Evolutionary conservation across 2,888 invertebrate species (phyloP).

Genomic region (Drosophila rubida): DNA sequence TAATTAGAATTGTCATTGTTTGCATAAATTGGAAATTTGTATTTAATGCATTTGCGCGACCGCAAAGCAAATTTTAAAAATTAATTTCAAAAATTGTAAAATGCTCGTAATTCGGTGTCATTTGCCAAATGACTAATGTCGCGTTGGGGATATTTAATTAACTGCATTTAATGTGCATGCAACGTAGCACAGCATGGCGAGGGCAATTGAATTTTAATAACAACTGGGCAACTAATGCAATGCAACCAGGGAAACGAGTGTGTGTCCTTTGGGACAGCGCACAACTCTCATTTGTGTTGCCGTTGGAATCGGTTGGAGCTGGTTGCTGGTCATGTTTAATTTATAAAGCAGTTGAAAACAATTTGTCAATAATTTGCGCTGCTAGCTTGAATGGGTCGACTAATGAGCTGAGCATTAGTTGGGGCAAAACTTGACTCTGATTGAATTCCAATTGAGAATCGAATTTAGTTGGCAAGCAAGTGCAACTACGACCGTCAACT

Average conservation of each 20-base stretch:
- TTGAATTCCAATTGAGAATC: slow-evolving; percentile 59
- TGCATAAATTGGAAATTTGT: slow-evolving; percentile 12
- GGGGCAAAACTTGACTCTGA: slow-evolving; percentile 39
- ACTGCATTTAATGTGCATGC: slow-evolving; percentile 46
- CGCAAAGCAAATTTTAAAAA: slow-evolving; percentile 34
- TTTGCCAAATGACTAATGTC: slow-evolving; percentile 26
- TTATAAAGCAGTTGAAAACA: slow-evolving; percentile 46
- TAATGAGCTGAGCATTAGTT: slow-evolving; percentile 63
- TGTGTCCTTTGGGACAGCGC: slow-evolving; percentile 15
- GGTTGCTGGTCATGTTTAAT: slow-evolving; percentile 43
- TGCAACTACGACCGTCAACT: slow-evolving; percentile 39
- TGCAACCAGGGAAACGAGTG: background rate
- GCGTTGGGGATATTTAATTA: slow-evolving; percentile 57
- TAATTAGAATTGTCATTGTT: slow-evolving; percentile 33
- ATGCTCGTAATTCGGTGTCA: slow-evolving; percentile 14
- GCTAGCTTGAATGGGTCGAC: slow-evolving; percentile 50
- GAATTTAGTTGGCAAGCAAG: slow-evolving; percentile 8
- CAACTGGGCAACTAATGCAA: slow-evolving; percentile 26
- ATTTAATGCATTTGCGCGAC: slow-evolving; percentile 28
- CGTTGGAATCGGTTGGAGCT: slow-evolving; percentile 16
- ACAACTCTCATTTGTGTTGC: slow-evolving; percentile 34
- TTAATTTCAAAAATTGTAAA: slow-evolving; percentile 12
- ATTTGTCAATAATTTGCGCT: slow-evolving; percentile 55
- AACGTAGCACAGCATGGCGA: slow-evolving; percentile 15
- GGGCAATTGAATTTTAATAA: slow-evolving; percentile 56